These are phyloP conservation scores for Acanthacorydalis orientalis DNA, from an alignment of 2,888 invertebrate genomes.

Conservation along the genomic window DNA sequence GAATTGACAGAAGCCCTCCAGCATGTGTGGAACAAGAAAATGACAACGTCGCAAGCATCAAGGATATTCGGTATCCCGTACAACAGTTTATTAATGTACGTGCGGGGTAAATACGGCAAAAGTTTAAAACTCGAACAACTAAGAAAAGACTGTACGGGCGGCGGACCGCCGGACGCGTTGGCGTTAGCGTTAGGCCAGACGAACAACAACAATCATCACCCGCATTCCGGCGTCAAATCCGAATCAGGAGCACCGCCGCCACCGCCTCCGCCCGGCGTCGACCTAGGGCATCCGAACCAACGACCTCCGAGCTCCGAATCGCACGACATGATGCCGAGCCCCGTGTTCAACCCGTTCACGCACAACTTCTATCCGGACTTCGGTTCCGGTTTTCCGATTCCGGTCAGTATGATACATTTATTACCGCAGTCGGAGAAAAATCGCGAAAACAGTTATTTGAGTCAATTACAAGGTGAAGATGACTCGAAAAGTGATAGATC, in stretches of 20 bases:
- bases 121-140: constrained; percentile 76
- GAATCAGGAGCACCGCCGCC: constrained; percentile 37
- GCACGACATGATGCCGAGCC: constrained; percentile 36
- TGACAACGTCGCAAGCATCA: constrained; percentile 85
- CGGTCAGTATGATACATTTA: constrained; percentile 70
- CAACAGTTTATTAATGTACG: constrained; percentile 83
- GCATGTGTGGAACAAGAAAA: constrained; percentile 91
- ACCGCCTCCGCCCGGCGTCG: constrained; percentile 24
- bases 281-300: constrained; percentile 25
- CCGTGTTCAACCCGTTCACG: constrained; percentile 60
- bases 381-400: constrained; percentile 60
- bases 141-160: constrained; percentile 74
- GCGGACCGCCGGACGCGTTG: constrained; percentile 41
- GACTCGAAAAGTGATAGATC: constrained; percentile 47
- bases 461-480: constrained; percentile 35
- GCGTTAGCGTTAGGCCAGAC: constrained; percentile 49
- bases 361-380: constrained; percentile 76
- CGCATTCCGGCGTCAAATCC: constrained; percentile 22
- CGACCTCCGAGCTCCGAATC: constrained; percentile 52
- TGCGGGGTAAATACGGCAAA: constrained; percentile 84
- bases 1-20: constrained; percentile 80
- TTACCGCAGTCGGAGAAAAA: constrained; percentile 65
- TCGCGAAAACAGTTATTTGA: constrained; percentile 38
- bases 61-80: constrained; percentile 86
- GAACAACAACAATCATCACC: constrained; percentile 38